phyloP scores from a whole-genome alignment of 2,888 invertebrate genomes.

The Aspidiotus destructor region DNA sequence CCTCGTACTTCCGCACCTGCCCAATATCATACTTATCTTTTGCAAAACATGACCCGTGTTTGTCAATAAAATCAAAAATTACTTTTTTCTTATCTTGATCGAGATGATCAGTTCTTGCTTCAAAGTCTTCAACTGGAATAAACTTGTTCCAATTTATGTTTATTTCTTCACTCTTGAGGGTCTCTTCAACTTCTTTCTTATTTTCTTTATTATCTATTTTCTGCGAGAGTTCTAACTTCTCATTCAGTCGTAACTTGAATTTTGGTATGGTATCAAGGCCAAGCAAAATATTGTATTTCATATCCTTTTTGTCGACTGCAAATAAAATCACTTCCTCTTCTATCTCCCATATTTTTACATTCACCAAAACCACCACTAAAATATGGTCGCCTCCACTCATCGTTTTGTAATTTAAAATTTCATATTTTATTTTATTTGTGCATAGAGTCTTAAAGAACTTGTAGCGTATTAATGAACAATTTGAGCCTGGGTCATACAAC shows the following conservation, averaged over 20 bases:
- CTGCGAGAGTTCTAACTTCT: neutral
- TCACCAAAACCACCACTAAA: neutral
- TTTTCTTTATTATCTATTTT: conserved; percentile 8
- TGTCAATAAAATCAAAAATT: neutral
- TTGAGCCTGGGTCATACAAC: conserved; percentile 16
- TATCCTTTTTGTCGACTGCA: neutral
- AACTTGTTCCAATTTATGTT: conserved; percentile 8
- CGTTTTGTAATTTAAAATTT: neutral
- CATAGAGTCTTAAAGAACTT: neutral
- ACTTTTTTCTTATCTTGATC: no score
- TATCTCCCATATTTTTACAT: neutral
- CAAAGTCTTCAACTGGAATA: conserved; percentile 7
- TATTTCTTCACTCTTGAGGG: neutral
- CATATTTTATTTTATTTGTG: conserved; percentile 4
- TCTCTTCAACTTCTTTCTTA: neutral
- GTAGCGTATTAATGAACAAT: neutral
- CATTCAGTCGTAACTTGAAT: conserved; percentile 2
- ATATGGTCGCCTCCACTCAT: conserved; percentile 6
- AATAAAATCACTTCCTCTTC: neutral
- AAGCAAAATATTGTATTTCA: conserved; percentile 6
- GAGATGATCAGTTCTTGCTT: conserved; percentile 3
- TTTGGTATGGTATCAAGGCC: conserved; percentile 1
- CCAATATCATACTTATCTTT: conserved; percentile 23
- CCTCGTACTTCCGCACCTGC: conserved; percentile 3
- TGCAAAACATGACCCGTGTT: neutral